Conservation (phyloP, 2,888 invertebrate genomes). For the Gasteruption jaculator region DNA sequence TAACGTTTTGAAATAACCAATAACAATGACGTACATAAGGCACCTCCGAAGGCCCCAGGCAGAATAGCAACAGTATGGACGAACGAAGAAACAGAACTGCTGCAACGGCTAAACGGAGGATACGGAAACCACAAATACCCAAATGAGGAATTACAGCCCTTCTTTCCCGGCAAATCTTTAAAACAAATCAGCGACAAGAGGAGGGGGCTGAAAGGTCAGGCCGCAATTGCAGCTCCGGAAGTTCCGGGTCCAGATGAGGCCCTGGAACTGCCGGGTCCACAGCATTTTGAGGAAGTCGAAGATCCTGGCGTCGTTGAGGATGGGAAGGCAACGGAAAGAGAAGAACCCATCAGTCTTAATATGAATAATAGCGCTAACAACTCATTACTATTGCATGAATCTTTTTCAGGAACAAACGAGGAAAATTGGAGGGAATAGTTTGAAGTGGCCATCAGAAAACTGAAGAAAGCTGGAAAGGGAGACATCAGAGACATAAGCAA, state of each 20-base stretch:
- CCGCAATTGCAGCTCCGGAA: too few species aligned
- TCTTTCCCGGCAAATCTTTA: background rate
- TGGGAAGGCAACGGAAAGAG: background rate
- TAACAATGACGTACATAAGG: too few species aligned
- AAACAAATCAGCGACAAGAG: constrained; percentile 18
- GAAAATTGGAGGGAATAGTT: too few species aligned
- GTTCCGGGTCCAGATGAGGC: too few species aligned
- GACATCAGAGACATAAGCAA: too few species aligned
- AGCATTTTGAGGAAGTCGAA: background rate
- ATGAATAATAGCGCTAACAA: background rate
- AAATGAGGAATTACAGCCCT: constrained; percentile 4
- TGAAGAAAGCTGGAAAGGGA: too few species aligned
- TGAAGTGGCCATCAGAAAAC: too few species aligned
- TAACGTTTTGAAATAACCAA: too few species aligned
- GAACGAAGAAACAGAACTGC: constrained; percentile 2
- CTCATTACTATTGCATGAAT: too few species aligned
- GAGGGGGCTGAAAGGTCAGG: too few species aligned
- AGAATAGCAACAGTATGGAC: constrained; percentile 8
- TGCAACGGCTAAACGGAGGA: background rate
- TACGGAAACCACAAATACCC: background rate
- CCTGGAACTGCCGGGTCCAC: background rate
- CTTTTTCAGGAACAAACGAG: too few species aligned
- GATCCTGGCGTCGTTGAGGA: background rate
- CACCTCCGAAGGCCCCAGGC: too few species aligned
- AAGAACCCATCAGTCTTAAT: background rate